These are phyloP conservation scores for Drosophila murphyi DNA, from an alignment of 1,140 invertebrate species.

Conservation along the genomic window DNA sequence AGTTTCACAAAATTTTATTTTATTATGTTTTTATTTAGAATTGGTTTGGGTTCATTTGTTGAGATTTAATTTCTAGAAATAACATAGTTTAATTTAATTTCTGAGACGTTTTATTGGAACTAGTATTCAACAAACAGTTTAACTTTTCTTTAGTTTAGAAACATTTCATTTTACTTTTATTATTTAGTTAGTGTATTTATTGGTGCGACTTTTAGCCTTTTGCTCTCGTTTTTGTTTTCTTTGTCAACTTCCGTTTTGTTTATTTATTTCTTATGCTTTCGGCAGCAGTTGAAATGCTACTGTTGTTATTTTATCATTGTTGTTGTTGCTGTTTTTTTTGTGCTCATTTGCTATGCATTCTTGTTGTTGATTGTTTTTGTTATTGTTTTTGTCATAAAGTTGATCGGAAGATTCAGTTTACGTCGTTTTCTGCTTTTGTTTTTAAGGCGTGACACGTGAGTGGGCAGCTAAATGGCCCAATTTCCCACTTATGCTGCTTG, in stretches of 20 bases:
- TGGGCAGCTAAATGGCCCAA: slow-evolving; percentile 26
- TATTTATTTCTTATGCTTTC: slow-evolving; percentile 47
- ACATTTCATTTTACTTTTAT: neutral
- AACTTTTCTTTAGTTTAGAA: too few relatives aligned
- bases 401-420: slow-evolving; percentile 46
- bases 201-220: neutral
- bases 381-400: slow-evolving; percentile 56
- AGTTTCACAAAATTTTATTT: too few relatives aligned
- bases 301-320: slow-evolving; percentile 17
- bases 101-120: too few relatives aligned
- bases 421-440: neutral
- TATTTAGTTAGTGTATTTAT: slow-evolving; percentile 16
- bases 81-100: too few relatives aligned
- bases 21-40: too few relatives aligned
- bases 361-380: slow-evolving; percentile 51
- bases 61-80: too few relatives aligned
- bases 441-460: slow-evolving; percentile 40
- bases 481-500: slow-evolving; percentile 9
- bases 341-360: slow-evolving; percentile 59
- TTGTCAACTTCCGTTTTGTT: slow-evolving; percentile 72
- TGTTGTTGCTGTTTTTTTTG: slow-evolving; percentile 20
- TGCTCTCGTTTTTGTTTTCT: slow-evolving; percentile 27
- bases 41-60: too few relatives aligned
- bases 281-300: slow-evolving; percentile 28
- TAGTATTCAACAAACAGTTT: too few relatives aligned